phyloP scores from a whole-genome alignment of 2,113 vertebrate species.

The Sakesphorus luctuosus region DNA sequence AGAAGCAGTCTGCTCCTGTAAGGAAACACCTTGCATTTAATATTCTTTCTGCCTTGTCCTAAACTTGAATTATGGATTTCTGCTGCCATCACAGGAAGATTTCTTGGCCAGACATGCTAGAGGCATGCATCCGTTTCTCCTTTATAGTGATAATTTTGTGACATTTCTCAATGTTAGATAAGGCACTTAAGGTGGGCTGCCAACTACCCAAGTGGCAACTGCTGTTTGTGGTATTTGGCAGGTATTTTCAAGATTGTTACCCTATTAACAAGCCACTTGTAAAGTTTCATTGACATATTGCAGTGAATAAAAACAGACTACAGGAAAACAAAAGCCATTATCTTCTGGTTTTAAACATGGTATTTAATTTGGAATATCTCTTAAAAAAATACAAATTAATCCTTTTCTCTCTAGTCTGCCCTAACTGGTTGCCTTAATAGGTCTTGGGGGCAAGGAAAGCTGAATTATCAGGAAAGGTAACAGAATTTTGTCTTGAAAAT shows the following conservation, averaged over 20 bases:
- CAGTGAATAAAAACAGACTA: background rate
- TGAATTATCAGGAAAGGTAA: background rate
- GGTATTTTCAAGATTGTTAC: background rate
- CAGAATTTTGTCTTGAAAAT: background rate
- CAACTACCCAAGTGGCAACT: background rate
- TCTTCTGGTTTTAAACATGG: background rate
- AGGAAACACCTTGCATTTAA: background rate
- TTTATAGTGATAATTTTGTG: background rate
- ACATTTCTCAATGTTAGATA: background rate
- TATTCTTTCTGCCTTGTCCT: background rate
- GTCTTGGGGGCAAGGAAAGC: background rate
- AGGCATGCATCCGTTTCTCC: background rate
- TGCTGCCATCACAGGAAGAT: background rate
- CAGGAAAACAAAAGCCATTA: background rate
- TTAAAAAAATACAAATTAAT: background rate
- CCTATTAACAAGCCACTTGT: background rate
- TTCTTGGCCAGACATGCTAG: background rate
- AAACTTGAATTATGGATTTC: background rate
- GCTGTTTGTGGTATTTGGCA: background rate
- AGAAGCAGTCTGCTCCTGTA: background rate
- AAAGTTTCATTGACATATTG: background rate
- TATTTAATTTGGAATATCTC: background rate
- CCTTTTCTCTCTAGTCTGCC: background rate
- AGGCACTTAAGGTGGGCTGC: background rate
- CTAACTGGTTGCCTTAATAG: background rate